phyloP scores from a whole-genome alignment of 92 coral and sea anemone species.

The Parazoanthus darwini region DNA sequence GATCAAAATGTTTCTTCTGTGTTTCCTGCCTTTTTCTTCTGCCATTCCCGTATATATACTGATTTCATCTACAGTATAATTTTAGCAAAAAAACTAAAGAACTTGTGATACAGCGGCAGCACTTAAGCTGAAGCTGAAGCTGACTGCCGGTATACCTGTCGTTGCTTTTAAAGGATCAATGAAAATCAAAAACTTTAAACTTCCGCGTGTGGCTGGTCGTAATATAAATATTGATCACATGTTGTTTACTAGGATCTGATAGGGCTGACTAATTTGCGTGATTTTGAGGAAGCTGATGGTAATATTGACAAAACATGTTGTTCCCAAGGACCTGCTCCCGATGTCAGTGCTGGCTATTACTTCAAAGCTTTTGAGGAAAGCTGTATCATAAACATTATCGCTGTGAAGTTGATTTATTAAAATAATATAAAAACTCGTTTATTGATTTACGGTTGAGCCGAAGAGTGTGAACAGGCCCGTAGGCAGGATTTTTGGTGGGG shows the following conservation, averaged over 20 bases:
- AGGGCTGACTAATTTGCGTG: neutral
- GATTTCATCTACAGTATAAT: neutral
- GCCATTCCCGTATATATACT: neutral
- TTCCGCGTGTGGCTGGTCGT: neutral
- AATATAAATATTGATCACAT: neutral
- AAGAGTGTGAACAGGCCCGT: too few species aligned
- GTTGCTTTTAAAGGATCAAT: neutral
- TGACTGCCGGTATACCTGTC: neutral
- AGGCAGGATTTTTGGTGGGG: too few species aligned
- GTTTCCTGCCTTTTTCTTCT: neutral
- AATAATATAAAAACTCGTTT: too few species aligned
- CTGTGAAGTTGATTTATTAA: too few species aligned
- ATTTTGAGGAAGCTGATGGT: neutral
- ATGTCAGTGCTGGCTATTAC: neutral
- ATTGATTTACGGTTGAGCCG: too few species aligned
- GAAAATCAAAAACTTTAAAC: too few species aligned
- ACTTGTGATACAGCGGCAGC: neutral
- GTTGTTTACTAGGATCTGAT: neutral
- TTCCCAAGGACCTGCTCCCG: neutral
- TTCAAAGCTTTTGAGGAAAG: too few species aligned
- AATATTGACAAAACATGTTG: neutral
- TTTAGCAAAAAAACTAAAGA: neutral
- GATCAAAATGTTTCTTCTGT: constrained; percentile 29
- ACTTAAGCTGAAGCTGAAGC: neutral
- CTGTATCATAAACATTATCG: too few species aligned